Evolutionary conservation across 2,888 invertebrate species (phyloP).

Genomic region (Lasioglossum figueresi): DNA sequence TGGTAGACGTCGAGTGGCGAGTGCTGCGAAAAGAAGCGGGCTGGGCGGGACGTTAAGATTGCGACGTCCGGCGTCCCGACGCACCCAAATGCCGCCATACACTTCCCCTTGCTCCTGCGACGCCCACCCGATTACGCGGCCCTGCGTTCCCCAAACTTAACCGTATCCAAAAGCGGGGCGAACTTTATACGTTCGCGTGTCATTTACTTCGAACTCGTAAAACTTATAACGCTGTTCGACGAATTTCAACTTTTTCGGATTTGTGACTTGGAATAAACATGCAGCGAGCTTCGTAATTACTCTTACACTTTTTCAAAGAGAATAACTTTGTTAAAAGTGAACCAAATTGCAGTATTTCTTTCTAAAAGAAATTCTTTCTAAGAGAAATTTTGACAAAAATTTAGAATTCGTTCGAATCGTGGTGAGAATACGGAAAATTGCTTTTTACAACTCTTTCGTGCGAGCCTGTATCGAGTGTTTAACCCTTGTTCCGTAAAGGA

Average conservation of each 20-base stretch:
- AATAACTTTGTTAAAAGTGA: not conserved
- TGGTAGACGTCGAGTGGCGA: constrained; percentile 62
- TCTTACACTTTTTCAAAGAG: not conserved
- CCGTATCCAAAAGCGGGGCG: constrained; percentile 53
- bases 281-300: not conserved
- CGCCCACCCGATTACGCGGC: constrained; percentile 78
- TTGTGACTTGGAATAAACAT: not conserved
- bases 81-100: constrained; percentile 68
- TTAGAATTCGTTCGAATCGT: too few species aligned
- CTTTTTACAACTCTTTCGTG: too few species aligned
- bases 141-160: constrained; percentile 65
- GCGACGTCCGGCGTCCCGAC: constrained; percentile 80
- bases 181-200: constrained; percentile 48
- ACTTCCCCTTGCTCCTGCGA: constrained; percentile 64
- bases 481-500: too few species aligned
- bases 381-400: too few species aligned
- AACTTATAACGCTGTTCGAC: not conserved
- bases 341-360: not conserved
- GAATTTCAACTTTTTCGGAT: not conserved
- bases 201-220: constrained; percentile 29
- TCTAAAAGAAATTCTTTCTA: too few species aligned
- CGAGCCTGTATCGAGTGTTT: too few species aligned
- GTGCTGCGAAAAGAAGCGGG: constrained; percentile 57
- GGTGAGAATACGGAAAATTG: too few species aligned
- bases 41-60: constrained; percentile 73